These are phyloP conservation scores for Achroia grisella DNA, from an alignment of 1,140 invertebrate species.

Conservation along the genomic window DNA sequence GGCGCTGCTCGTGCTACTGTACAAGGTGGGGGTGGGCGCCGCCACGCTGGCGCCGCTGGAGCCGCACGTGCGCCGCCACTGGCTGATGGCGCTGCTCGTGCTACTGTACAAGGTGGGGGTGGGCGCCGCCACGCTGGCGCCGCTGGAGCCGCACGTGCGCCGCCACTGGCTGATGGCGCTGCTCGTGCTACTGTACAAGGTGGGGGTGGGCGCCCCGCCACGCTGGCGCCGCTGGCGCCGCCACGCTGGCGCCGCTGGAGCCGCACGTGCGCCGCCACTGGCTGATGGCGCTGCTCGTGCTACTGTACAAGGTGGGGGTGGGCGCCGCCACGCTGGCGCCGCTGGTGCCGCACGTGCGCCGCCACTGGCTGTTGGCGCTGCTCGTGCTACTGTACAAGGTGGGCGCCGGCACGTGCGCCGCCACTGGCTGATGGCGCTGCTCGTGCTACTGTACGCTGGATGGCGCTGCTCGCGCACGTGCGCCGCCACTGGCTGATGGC, in stretches of 20 bases:
- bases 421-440: conserved; percentile 94
- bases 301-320: conserved; percentile 90
- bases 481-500: conserved; percentile 94
- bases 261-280: conserved; percentile 85
- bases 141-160: conserved; percentile 74
- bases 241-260: conserved; percentile 37
- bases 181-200: conserved; percentile 98
- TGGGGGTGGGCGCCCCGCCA: conserved; percentile 44
- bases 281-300: conserved; percentile 95
- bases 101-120: conserved; percentile 75
- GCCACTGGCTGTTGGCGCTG: too few relatives aligned
- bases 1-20: conserved; percentile 94
- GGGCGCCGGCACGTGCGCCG: conserved; percentile 71
- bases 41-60: conserved; percentile 71
- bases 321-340: conserved; percentile 21
- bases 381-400: too few relatives aligned
- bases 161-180: conserved; percentile 94
- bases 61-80: background rate
- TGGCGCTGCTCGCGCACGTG: conserved; percentile 63
- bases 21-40: conserved; percentile 83
- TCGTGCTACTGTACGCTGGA: conserved; percentile 97
- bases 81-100: conserved; percentile 55
- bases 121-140: conserved; percentile 45
- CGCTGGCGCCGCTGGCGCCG: conserved; percentile 74
- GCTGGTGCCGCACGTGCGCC: conserved; percentile 27